Conservation (phyloP, 2,888 invertebrate genomes). For the Physocephala rufipes region DNA sequence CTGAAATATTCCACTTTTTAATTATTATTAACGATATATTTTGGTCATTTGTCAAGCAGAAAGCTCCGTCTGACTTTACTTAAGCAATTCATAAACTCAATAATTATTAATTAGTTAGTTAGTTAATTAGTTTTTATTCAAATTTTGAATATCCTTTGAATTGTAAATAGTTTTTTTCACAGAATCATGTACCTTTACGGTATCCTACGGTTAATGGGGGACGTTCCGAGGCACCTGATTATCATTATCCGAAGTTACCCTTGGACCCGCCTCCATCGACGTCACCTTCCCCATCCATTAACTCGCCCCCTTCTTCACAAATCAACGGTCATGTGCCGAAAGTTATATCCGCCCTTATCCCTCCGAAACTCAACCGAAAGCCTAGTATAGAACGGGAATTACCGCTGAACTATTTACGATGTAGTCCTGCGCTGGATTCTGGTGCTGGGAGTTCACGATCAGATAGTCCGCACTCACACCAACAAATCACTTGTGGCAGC, state of each 20-base stretch:
- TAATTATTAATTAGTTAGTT: not conserved
- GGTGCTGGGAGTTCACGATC: slow-evolving; percentile 90
- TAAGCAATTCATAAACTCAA: not conserved
- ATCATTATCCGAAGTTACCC: slow-evolving; percentile 60
- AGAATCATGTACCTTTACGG: slow-evolving; percentile 62
- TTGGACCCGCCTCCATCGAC: slow-evolving; percentile 61
- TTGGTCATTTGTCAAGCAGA: too few species aligned
- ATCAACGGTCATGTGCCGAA: slow-evolving; percentile 64
- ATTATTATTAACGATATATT: too few species aligned
- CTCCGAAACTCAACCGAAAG: slow-evolving; percentile 83
- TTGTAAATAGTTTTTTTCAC: slow-evolving; percentile 37
- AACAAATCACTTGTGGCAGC: slow-evolving; percentile 70
- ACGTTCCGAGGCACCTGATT: slow-evolving; percentile 60
- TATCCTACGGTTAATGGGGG: slow-evolving; percentile 60
- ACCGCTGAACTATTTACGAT: slow-evolving; percentile 71
- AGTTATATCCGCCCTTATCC: slow-evolving; percentile 68
- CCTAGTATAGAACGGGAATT: slow-evolving; percentile 88
- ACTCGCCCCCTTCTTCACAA: slow-evolving; percentile 51
- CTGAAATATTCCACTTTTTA: too few species aligned
- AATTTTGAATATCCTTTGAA: not conserved
- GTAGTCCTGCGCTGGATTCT: slow-evolving; percentile 87
- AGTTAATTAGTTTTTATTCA: not conserved
- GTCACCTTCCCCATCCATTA: slow-evolving; percentile 58
- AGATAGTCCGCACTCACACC: slow-evolving; percentile 83
- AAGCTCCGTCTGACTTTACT: not conserved